A percentile compares a stretch with the other conserved stretches of the same genome.
These are phyloP conservation scores for Malthinus seriepunctatus DNA, from an alignment of 2,888 invertebrate species.

Conservation along the genomic window DNA sequence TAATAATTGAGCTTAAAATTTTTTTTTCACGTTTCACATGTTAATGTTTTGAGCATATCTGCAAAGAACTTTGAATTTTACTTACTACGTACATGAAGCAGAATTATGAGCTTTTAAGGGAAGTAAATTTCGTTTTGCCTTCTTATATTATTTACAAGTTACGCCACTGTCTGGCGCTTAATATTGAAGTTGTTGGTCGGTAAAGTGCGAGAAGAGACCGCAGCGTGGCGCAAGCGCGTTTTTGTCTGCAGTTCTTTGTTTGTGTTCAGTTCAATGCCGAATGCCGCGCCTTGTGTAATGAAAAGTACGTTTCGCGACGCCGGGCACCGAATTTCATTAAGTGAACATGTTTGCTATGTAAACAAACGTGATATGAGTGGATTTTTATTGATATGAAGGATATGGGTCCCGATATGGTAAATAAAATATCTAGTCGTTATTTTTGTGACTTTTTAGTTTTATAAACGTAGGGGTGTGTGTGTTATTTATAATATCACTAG, in stretches of 20 bases:
- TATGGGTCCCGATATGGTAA: constrained; percentile 83
- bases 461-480: constrained; percentile 8
- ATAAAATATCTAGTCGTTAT: constrained; percentile 19
- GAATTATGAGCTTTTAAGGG: too few relatives aligned
- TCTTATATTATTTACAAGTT: neutral
- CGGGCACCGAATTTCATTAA: constrained; percentile 48
- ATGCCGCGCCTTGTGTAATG: constrained; percentile 46
- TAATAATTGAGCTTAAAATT: too few relatives aligned
- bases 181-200: constrained; percentile 14
- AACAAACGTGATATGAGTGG: constrained; percentile 34
- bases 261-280: constrained; percentile 48
- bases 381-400: constrained; percentile 67
- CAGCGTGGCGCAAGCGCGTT: constrained; percentile 47
- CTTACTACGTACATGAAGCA: neutral
- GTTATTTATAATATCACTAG: constrained; percentile 11
- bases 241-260: constrained; percentile 38
- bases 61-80: too few relatives aligned
- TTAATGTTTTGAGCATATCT: too few relatives aligned
- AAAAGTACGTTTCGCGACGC: constrained; percentile 52
- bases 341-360: constrained; percentile 33
- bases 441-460: constrained; percentile 1
- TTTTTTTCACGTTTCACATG: too few relatives aligned
- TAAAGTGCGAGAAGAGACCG: constrained; percentile 32
- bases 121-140: neutral
- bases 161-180: constrained; percentile 11